These are phyloP conservation scores for Lerista edwardsae DNA, from an alignment of 2,797 vertebrate species.

Conservation along the genomic window DNA sequence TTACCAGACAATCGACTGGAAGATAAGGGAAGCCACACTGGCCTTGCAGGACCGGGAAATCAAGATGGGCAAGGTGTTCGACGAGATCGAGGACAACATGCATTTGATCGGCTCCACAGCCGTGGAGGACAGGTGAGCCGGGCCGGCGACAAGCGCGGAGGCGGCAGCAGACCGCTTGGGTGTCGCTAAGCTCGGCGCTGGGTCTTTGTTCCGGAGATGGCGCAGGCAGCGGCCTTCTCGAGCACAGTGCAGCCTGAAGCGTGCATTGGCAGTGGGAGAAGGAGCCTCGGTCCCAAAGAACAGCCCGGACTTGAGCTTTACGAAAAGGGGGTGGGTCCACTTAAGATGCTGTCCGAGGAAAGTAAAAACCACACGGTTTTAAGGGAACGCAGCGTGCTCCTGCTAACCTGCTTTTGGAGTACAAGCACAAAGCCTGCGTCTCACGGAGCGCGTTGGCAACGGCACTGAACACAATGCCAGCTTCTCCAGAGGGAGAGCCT, in stretches of 20 bases:
- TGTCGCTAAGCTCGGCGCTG: background rate
- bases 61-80: constrained; percentile 89
- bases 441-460: background rate
- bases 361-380: too few species aligned
- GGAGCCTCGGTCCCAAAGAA: too few species aligned
- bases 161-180: too few species aligned
- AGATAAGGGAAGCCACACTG: constrained; percentile 87
- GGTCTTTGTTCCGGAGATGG: too few species aligned
- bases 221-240: too few species aligned
- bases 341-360: too few species aligned
- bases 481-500: background rate
- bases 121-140: constrained; percentile 92
- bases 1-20: constrained; percentile 82
- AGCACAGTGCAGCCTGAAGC: too few species aligned
- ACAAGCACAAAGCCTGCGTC: background rate
- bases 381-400: background rate
- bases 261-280: too few species aligned
- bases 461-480: background rate
- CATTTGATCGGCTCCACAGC: constrained; percentile 95
- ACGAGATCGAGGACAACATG: constrained; percentile 92
- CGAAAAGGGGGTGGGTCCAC: too few species aligned
- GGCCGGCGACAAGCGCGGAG: background rate
- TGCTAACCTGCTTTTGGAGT: background rate
- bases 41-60: constrained; percentile 94
- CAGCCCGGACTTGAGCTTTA: too few species aligned